Base-by-base conservation (phyloP, 2,888 invertebrate species). In the Notodonta ziczac region DNA sequence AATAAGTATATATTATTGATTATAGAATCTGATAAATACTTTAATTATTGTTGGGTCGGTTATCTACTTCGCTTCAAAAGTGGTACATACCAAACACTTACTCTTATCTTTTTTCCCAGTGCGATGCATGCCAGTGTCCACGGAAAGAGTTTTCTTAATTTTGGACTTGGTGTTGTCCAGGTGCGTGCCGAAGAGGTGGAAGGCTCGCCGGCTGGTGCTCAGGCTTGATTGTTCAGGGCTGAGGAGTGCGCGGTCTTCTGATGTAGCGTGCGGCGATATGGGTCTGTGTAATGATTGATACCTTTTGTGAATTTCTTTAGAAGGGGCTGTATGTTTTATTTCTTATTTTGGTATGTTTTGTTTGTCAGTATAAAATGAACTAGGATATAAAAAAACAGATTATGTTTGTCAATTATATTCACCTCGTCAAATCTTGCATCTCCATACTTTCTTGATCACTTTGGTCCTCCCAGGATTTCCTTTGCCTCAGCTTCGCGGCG, bases 381-480 rank as follows among this genome's bases (percentile, higher is more conserved):
- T 35, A 35, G 0, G 35, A 6, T 7, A 7, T 3, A 35, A 35
- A 35, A 35, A 6, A 3, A 6, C 35, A 35, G 35, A 35, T 35
- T 35, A 35, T 2, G 7, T 3, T 42, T 9, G 42, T 42, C 2
- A 42, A 42, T 10, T 10, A 42, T 24, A 48, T 46, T 67, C 76
- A 91, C 94, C 94, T 85, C 4, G 96, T 95, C 32, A 96, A 86
- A 70, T 96, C 96, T 73, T 95, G 95, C 76, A 96, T 89, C 76
- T 96, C 96, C 78, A 96, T 91, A 16, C 94, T 95, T 74, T 96
- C 97, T 70, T 95, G 95, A 73, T 96, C 95, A 63, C 95, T 95
- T 66, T 95, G 95, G 67, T 96, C 96, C 69, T 97, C 96, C 96
- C 96, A 96, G 6, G 96, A 96, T 68, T 94, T 93, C 48, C 94